A percentile compares a stretch with the other conserved stretches of the same genome.
phyloP scores from a whole-genome alignment of 2,797 vertebrate species.

The Dryobates pubescens region DNA sequence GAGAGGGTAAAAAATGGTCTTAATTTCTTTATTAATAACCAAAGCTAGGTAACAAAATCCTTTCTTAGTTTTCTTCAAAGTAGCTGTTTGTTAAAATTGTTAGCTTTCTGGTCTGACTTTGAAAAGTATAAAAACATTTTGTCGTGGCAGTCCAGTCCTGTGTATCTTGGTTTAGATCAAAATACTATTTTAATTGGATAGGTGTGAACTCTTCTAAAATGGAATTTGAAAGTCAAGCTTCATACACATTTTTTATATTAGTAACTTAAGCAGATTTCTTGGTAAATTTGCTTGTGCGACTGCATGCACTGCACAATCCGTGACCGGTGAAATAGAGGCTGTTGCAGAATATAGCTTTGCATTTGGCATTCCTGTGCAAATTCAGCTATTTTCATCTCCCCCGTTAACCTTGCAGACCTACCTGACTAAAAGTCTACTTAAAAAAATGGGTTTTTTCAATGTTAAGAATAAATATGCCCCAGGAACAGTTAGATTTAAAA shows the following conservation, averaged over 20 bases:
- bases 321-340: background rate
- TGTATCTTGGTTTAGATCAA: background rate
- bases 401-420: background rate
- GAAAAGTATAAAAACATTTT: background rate
- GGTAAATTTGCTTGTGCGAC: background rate
- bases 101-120: background rate
- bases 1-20: background rate
- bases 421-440: background rate
- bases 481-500: background rate
- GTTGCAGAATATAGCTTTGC: background rate
- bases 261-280: background rate
- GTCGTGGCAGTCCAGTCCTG: fast-evolving
- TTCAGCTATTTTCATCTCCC: background rate
- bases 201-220: background rate
- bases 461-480: background rate
- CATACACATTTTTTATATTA: background rate
- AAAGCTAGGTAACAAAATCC: background rate
- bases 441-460: background rate
- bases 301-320: background rate
- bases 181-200: background rate
- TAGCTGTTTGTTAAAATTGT: background rate
- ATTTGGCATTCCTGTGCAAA: background rate
- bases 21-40: background rate
- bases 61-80: background rate
- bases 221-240: background rate